phyloP scores from a whole-genome alignment of 2,113 vertebrate species.

The Mesoclemmys tuberculata region DNA sequence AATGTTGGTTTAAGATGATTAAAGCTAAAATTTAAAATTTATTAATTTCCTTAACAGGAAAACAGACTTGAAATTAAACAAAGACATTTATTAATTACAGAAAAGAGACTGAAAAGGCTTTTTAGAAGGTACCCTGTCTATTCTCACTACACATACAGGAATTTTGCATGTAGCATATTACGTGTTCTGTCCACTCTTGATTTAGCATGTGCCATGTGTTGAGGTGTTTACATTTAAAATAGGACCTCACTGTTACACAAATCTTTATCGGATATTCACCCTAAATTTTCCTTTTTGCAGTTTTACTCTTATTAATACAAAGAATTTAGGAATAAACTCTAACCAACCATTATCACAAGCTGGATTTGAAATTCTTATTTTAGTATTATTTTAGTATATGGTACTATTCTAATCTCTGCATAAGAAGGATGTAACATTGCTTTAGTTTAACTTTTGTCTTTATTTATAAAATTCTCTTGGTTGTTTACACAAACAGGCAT shows the following conservation, averaged over 20 bases:
- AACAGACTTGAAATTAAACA: not conserved
- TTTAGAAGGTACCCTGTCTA: not conserved
- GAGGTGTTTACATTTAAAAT: not conserved
- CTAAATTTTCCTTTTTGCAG: not conserved
- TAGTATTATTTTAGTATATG: too few relatives aligned
- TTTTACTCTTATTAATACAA: not conserved
- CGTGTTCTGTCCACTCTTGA: not conserved
- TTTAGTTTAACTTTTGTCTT: not conserved
- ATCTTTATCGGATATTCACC: not conserved
- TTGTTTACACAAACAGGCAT: not conserved
- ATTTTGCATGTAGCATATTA: not conserved
- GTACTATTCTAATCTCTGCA: not conserved
- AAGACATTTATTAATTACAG: not conserved
- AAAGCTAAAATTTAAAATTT: too few relatives aligned
- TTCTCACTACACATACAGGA: not conserved
- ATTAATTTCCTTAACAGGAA: too few relatives aligned
- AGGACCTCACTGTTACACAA: not conserved
- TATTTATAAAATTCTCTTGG: not conserved
- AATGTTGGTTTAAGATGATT: not conserved
- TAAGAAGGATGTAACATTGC: not conserved
- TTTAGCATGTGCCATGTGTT: not conserved
- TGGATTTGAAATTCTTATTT: too few relatives aligned
- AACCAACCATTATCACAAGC: too few relatives aligned
- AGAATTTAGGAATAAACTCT: not conserved
- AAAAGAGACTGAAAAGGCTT: not conserved